Conservation (phyloP, 1,140 invertebrate species). For the Wiebesia pumilae region DNA sequence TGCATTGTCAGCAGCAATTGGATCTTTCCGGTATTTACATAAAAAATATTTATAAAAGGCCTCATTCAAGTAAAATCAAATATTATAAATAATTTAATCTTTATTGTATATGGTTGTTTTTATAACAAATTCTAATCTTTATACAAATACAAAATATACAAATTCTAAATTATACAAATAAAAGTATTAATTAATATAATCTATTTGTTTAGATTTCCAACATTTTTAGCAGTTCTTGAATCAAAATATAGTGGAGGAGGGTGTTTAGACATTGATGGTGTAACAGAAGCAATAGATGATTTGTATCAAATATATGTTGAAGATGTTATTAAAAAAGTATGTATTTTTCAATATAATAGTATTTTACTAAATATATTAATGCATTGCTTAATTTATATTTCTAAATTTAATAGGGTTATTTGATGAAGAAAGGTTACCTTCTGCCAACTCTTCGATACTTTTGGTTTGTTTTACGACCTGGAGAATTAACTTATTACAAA, state of each 20-base stretch:
- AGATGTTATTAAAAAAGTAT: slow-evolving; percentile 88
- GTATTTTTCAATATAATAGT: slow-evolving; percentile 20
- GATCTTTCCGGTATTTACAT: slow-evolving; percentile 71
- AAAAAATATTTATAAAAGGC: not conserved
- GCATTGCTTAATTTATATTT: slow-evolving; percentile 21
- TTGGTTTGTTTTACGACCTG: slow-evolving; percentile 86
- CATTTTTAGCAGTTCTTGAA: slow-evolving; percentile 84
- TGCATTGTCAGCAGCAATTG: slow-evolving; percentile 79
- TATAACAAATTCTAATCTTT: not conserved
- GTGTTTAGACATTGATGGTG: slow-evolving; percentile 77
- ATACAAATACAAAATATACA: not conserved
- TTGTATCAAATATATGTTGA: slow-evolving; percentile 86
- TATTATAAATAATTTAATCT: not conserved
- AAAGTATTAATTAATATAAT: not conserved
- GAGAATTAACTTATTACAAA: slow-evolving; percentile 84
- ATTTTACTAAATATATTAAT: not conserved
- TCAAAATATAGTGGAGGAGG: slow-evolving; percentile 79
- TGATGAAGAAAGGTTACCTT: slow-evolving; percentile 84
- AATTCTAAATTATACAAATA: not conserved
- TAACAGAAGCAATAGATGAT: slow-evolving; percentile 84
- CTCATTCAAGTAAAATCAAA: not conserved
- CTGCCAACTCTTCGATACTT: slow-evolving; percentile 85
- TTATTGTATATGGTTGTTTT: not conserved
- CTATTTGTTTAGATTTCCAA: slow-evolving; percentile 74
- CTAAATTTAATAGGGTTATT: slow-evolving; percentile 75